Percentiles rank a stretch among this genome's conserved stretches.
These are phyloP conservation scores for Pomacea canaliculata DNA, from an alignment of 2,888 invertebrate species.

Conservation along the genomic window DNA sequence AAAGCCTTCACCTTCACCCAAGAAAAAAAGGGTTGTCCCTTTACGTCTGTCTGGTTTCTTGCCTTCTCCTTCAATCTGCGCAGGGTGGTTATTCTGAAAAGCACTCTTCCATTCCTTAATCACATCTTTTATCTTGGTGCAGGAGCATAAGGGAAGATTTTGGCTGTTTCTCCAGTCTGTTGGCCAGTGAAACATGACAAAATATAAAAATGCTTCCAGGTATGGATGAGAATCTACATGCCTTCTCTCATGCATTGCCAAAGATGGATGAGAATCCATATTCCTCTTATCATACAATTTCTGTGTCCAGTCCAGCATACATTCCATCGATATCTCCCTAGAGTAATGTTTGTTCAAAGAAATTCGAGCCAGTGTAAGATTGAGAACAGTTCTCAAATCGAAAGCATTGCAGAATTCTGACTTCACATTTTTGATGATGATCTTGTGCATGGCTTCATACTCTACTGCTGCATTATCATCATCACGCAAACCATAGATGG, in stretches of 20 bases:
- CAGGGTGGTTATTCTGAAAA: conserved; percentile 41
- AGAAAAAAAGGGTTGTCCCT: conserved; percentile 45
- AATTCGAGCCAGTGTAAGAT: conserved; percentile 29
- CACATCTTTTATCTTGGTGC: conserved; percentile 31
- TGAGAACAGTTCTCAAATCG: conserved; percentile 34
- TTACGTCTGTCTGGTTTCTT: conserved; percentile 33
- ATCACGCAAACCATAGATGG: conserved; percentile 27
- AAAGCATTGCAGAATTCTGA: conserved; percentile 33
- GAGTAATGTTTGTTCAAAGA: conserved; percentile 8
- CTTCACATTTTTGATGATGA: conserved; percentile 31
- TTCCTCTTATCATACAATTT: conserved; percentile 28
- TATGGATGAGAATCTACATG: conserved; percentile 9
- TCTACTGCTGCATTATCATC: conserved; percentile 21
- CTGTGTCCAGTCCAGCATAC: conserved; percentile 35
- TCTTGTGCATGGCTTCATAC: conserved; percentile 13
- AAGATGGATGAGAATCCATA: not conserved
- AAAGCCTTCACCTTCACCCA: conserved; percentile 39
- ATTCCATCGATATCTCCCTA: conserved; percentile 3
- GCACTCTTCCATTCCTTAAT: conserved; percentile 39
- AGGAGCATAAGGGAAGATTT: conserved; percentile 21
- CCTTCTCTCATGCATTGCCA: conserved; percentile 26
- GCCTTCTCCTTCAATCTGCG: conserved; percentile 37
- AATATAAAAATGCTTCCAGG: conserved; percentile 36
- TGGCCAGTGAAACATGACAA: conserved; percentile 40
- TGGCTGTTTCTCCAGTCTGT: conserved; percentile 26